Conservation (phyloP, 2,797 vertebrate genomes). For the Otus scops region DNA sequence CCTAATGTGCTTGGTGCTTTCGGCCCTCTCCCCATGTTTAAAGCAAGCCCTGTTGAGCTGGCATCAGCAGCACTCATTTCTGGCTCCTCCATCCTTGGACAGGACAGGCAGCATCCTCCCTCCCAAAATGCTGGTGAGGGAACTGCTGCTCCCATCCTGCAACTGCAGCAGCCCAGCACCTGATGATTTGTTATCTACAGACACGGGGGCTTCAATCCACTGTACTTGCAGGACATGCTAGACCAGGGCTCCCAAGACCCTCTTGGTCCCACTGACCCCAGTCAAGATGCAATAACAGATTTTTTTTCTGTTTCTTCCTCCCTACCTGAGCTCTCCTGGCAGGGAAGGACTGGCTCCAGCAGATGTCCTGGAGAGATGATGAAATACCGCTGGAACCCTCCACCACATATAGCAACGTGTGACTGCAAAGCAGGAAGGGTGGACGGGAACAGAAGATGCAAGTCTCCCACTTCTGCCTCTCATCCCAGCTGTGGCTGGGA, state of each 20-base stretch:
- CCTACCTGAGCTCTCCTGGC: background rate
- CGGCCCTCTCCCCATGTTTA: background rate
- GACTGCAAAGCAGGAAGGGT: background rate
- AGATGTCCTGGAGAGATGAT: background rate
- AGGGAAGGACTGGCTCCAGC: background rate
- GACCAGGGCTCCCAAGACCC: background rate
- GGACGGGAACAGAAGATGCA: accelerated
- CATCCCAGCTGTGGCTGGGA: background rate
- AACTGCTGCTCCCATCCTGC: background rate
- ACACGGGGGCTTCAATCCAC: background rate
- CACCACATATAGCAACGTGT: accelerated
- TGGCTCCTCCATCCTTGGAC: background rate
- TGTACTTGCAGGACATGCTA: background rate
- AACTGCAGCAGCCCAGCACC: background rate
- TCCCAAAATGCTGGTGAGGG: background rate
- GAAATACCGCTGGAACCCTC: background rate
- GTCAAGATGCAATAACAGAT: background rate
- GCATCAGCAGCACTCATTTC: background rate
- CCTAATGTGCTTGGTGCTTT: background rate
- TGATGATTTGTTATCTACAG: background rate
- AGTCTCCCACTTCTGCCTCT: background rate
- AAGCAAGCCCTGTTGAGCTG: background rate
- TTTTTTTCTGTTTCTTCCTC: background rate
- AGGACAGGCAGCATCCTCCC: background rate
- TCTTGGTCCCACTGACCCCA: background rate